Percentiles rank a stretch among this genome's conserved stretches.
Evolutionary conservation across 2,888 invertebrate species (phyloP).

Genomic region (Orthosia cruda): DNA sequence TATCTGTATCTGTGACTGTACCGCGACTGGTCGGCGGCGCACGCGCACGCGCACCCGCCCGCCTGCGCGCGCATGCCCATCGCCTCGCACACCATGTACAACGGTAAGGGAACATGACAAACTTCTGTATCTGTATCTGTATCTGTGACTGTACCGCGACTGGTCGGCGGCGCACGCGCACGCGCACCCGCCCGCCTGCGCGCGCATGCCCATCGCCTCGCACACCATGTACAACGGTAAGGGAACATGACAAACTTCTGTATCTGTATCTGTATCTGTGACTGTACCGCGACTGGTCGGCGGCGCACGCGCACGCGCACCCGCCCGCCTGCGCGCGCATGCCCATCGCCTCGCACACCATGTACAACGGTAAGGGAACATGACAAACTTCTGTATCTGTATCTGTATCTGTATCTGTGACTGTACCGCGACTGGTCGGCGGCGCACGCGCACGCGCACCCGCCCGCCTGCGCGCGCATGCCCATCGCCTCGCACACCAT

Average conservation of each 20-base stretch:
- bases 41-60: constrained; percentile 90
- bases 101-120: constrained; percentile 18
- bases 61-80: constrained; percentile 90
- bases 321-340: constrained; percentile 90
- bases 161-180: constrained; percentile 89
- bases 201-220: constrained; percentile 86
- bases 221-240: constrained; percentile 66
- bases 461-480: too few relatives aligned
- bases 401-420: too few relatives aligned
- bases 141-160: constrained; percentile 93
- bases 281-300: constrained; percentile 92
- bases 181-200: constrained; percentile 91
- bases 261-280: too few relatives aligned
- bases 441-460: too few relatives aligned
- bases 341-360: constrained; percentile 82
- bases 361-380: constrained; percentile 34
- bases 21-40: constrained; percentile 91
- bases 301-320: constrained; percentile 90
- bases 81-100: constrained; percentile 74
- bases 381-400: too few relatives aligned
- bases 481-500: too few relatives aligned
- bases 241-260: too few relatives aligned
- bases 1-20: too few relatives aligned
- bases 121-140: too few relatives aligned
- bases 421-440: too few relatives aligned